These are phyloP conservation scores for Carduelis carduelis DNA, from an alignment of 2,797 vertebrate species.

Conservation along the genomic window DNA sequence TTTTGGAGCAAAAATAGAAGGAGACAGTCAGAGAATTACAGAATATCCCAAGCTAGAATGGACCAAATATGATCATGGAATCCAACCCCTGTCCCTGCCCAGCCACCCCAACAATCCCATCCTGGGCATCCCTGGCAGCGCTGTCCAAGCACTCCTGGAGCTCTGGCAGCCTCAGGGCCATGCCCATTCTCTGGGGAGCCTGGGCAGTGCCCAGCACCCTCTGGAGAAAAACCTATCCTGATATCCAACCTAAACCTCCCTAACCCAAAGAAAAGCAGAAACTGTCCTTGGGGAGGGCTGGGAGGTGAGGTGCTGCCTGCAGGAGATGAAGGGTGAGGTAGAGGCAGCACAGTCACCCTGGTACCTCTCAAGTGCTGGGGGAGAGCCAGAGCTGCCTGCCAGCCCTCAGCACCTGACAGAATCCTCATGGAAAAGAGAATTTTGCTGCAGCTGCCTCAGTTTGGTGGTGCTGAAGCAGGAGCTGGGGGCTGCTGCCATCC, in stretches of 20 bases:
- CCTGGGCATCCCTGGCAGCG: rapidly evolving
- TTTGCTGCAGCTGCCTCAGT: neutral
- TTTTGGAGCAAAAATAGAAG: neutral
- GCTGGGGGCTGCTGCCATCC: neutral
- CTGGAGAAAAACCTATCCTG: no score
- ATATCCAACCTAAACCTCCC: rapidly evolving
- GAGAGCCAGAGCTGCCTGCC: rapidly evolving
- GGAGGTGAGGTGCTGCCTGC: neutral
- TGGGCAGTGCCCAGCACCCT: neutral
- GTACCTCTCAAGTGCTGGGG: rapidly evolving
- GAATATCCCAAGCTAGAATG: neutral
- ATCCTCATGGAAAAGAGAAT: neutral
- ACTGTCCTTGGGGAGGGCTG: rapidly evolving
- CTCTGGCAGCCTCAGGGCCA: neutral
- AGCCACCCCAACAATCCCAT: neutral
- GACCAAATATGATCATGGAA: neutral
- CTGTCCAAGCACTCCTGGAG: rapidly evolving
- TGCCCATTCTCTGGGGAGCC: neutral
- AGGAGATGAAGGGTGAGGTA: neutral
- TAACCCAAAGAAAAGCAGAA: neutral
- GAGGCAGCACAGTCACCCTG: neutral
- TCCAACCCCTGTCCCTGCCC: rapidly evolving
- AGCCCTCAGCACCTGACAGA: neutral
- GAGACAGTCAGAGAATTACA: neutral
- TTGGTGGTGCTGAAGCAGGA: neutral